phyloP scores from a whole-genome alignment of 2,113 vertebrate species.

The Nothobranchius kuhntae region DNA sequence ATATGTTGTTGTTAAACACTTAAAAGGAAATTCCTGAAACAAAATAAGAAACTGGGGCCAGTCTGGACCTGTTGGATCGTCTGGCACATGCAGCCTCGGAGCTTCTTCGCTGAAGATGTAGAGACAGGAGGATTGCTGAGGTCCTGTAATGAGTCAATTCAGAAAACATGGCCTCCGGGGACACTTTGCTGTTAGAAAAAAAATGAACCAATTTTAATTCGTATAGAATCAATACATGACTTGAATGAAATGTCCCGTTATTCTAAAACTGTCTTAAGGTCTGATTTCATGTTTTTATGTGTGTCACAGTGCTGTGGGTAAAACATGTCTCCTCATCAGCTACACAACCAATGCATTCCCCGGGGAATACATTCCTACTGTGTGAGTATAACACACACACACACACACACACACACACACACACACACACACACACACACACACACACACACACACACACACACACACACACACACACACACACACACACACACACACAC shows the following conservation, averaged over 20 bases:
- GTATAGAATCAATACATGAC: too few relatives aligned
- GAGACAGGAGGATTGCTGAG: not conserved
- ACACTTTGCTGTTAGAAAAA: not conserved
- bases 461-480: conserved; percentile 5
- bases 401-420: conserved; percentile 7
- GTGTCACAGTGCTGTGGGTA: conserved; percentile 87
- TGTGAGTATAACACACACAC: conserved; percentile 81
- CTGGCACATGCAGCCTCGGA: not conserved
- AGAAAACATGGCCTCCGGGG: not conserved
- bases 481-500: conserved; percentile 5
- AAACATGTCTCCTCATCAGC: conserved; percentile 95
- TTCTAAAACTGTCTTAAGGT: not conserved
- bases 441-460: conserved; percentile 5
- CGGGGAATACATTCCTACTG: conserved; percentile 93
- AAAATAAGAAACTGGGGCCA: conserved; percentile 8
- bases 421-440: conserved; percentile 5
- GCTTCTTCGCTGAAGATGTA: conserved; percentile 8
- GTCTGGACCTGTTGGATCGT: conserved; percentile 30
- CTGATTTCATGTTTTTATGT: conserved; percentile 5
- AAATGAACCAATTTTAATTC: too few relatives aligned
- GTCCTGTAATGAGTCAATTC: not conserved
- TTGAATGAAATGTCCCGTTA: too few relatives aligned
- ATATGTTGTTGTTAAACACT: conserved; percentile 13
- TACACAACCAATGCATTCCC: conserved; percentile 96
- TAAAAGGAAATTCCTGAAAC: conserved; percentile 15